Evolutionary conservation across 2,888 invertebrate species (phyloP), one percentile per base, ranked within the genome.

Genomic region (Pheosia tremula): DNA sequence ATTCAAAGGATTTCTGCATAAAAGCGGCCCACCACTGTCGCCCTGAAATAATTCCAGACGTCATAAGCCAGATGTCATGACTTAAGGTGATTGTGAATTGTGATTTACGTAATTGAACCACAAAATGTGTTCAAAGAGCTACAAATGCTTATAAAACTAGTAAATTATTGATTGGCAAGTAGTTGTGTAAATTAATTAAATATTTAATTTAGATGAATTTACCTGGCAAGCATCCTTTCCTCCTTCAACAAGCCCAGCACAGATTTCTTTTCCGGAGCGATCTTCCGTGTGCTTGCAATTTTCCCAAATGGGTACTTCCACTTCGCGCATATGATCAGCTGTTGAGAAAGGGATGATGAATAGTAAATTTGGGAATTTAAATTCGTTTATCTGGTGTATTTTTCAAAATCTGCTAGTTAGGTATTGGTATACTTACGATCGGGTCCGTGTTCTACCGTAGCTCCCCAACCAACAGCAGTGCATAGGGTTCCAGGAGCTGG

Each of bases 291-390:
- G 95, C 59, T 95, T 96, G 79, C 97, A 97, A 7, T 87, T 82
- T 8, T 93, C 83, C 79, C 96, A 90, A 70, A 97, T 95, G 7
- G 97, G 97, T 3, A 98, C 91, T 74, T 95, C 95, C 0, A 98
- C 98, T 90, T 98, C 97, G 61, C 96, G 95, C 90, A 98, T 88
- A 68, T 96, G 95, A 85, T 98, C 98, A 79, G 97, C 98, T 98
- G 72, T 56, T 24, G 24, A n/a, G 8, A 39, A 59, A 55, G 59
- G 6, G 50, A 59, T 24, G 24, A 24, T 24, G 0, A 24, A 24
- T 24, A 24, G 24, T 24, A 24, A 24, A 24, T 24, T 24, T 24
- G 24, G 24, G 24, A 24, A 24, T 24, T 24, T n/a, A n/a, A n/a
- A n/a, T n/a, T 24, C 24, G 24, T 24, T 24, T 2, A 2, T 24